Base-by-base conservation (phyloP, 2,797 vertebrate species). In the Pitangus sulphuratus region DNA sequence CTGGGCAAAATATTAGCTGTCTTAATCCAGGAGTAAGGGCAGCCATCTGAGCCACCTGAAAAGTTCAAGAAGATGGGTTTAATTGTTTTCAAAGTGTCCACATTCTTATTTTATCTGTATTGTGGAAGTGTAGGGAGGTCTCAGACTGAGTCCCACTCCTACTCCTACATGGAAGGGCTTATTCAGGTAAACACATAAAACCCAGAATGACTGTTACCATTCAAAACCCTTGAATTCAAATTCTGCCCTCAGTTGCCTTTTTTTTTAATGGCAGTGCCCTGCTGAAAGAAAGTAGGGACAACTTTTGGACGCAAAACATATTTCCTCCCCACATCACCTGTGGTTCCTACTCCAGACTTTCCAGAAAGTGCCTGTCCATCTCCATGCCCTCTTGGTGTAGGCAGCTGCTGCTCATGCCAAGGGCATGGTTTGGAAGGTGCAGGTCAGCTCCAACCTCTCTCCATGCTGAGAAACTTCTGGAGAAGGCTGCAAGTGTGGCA, bases 241-340 rank as follows among this genome's bases (percentile, higher is more conserved):
- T 64, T 69, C 45, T 58, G 26, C 24, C 15, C 20, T 53, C n/a
- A 31, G 10, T 19, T 77, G 8, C 33, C 12, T 6, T 42, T 8
- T 1, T 58, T 66, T 57, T 53, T 24, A 79, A 44, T n/a, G 33
- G 11, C 47, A 80, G 20, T 50, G 22, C 9, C n/a, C 30, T 56
- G 21, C 25, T 75, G n/a, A 33, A 70, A 57, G 48, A 31, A 51
- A 47, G 12, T 22, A n/a, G 15, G 20, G 19, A 84, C 11, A 64
- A 64, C 40, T 42, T 44, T 45, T 61, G 8, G 19, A 62, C 3
- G 14, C 22, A 79, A 56, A 75, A 42, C 3, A 7, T 11, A n/a
- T 71, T 56, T 61, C 22, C n/a, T 91, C 5, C 15, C 12, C 0
- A 0, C 24, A 17, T 71, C n/a, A 35, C 16, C 15, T 22, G 9